Conservation (phyloP, 2,888 invertebrate genomes). For the Calameuta filiformis region DNA sequence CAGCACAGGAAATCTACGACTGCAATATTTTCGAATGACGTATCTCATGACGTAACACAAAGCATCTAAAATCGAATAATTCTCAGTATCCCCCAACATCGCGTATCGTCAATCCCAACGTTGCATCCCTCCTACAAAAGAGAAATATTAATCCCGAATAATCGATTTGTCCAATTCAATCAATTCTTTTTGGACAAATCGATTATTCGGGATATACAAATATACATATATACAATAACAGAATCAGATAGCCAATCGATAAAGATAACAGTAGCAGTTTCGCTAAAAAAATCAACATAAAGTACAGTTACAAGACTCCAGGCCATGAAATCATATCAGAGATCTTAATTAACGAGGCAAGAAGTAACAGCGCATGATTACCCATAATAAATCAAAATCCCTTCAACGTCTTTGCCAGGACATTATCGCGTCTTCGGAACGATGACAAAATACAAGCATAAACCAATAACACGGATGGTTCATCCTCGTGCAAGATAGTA, state of each 20-base stretch:
- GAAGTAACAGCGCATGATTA: not conserved
- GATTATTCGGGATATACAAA: too few species aligned
- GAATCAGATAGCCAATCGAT: not conserved
- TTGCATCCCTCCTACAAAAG: not conserved
- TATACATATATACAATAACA: not conserved
- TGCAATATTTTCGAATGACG: not conserved
- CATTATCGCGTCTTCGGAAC: not conserved
- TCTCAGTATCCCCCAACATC: too few species aligned
- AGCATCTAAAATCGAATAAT: not conserved
- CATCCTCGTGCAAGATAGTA: not conserved
- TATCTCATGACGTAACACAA: not conserved
- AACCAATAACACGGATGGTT: not conserved
- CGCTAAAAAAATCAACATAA: not conserved
- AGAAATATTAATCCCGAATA: not conserved
- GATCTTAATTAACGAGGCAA: not conserved
- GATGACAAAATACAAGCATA: not conserved
- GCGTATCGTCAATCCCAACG: too few species aligned
- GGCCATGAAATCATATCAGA: not conserved
- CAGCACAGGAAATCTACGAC: slow-evolving; percentile 15
- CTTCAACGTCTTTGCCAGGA: not conserved
- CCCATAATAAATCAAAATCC: not conserved
- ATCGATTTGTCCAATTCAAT: not conserved
- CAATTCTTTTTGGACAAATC: too few species aligned
- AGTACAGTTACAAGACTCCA: not conserved
- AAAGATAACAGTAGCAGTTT: not conserved